Evolutionary conservation across 2,888 invertebrate species (phyloP).

Genomic region (Omphaloscelis lunosa): DNA sequence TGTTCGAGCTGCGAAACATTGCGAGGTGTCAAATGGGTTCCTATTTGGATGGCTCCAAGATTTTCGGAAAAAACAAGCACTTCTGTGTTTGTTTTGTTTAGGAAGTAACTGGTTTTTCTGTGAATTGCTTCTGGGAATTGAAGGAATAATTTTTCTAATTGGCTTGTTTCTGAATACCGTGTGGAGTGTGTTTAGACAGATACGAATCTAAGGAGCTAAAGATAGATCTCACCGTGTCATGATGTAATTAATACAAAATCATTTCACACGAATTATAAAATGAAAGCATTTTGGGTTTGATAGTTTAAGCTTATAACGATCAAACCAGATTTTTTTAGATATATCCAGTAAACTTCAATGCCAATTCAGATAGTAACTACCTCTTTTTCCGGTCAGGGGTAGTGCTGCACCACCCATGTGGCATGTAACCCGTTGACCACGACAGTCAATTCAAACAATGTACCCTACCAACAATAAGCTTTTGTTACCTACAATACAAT

Average conservation of each 20-base stretch:
- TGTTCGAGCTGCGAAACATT: slow-evolving; percentile 65
- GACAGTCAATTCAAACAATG: too few relatives aligned
- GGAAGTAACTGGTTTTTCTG: slow-evolving; percentile 25
- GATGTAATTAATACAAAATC: background rate
- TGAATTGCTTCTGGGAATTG: slow-evolving; percentile 39
- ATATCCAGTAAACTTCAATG: too few relatives aligned
- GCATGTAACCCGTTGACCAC: too few relatives aligned
- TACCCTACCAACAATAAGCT: too few relatives aligned
- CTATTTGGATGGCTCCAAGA: slow-evolving; percentile 49
- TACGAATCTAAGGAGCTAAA: background rate
- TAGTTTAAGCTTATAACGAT: too few relatives aligned
- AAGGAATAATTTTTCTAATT: slow-evolving; percentile 28
- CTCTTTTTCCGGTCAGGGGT: too few relatives aligned
- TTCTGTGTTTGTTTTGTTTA: slow-evolving; percentile 47
- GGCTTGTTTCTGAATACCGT: background rate
- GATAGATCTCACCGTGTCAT: background rate
- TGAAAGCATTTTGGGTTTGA: background rate
- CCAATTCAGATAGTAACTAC: too few relatives aligned
- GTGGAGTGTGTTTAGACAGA: too few relatives aligned
- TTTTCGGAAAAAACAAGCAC: slow-evolving; percentile 57
- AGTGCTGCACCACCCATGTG: too few relatives aligned
- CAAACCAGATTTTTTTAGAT: too few relatives aligned
- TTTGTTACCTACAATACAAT: too few relatives aligned
- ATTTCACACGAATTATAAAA: background rate
- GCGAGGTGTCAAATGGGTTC: slow-evolving; percentile 65